Evolutionary conservation across 2,113 vertebrate genomes (phyloP), one percentile per base, ranked within the genome.

Genomic region (Vulpes ferrilata): DNA sequence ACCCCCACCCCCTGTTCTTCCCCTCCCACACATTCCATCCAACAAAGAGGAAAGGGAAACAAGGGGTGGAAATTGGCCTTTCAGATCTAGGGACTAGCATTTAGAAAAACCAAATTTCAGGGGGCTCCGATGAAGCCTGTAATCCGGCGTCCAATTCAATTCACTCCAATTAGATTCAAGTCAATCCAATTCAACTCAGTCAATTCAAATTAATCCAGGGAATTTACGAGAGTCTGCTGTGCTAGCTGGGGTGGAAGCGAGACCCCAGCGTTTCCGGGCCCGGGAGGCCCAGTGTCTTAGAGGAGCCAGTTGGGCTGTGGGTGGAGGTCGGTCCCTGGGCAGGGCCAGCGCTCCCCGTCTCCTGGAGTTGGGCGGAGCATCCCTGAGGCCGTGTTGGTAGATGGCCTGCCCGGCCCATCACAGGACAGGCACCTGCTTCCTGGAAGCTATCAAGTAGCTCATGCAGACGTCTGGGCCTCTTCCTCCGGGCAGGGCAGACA

Each of bases 191-290:
- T 89, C 87, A 62, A 85, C 65, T 53, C 81, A 64, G 62, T 88
- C 95, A 92, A 89, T 95, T 97, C 93, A 92, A 53, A 88, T 97
- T 51, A 91, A 91, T 85, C 53, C 65, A 43, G 93, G 90, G 79
- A 74, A 74, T 4, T 38, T 57, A 76, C 0, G 20, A 88, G 60
- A 35, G 79, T 53, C 83, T 81, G 3, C 35, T 0, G 22, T 7
- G 35, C 51, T 23, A 19, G 43, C 62, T 7, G 71, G 76, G 43
- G n/a, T 19, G 6, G 73, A 67, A 65, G n/a, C 27, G 27, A 64
- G 80, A 25, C 20, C 11, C 15, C 22, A 8, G 7, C 1, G 2
- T 20, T 38, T 79, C 64, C 12, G 48, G 11, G 60, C 12, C 80
- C 43, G 32, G 27, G 27, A 11, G 74, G 48, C 16, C 20, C 0